Evolutionary conservation across 2,888 invertebrate species (phyloP).

Genomic region (Acrobasis repandana): DNA sequence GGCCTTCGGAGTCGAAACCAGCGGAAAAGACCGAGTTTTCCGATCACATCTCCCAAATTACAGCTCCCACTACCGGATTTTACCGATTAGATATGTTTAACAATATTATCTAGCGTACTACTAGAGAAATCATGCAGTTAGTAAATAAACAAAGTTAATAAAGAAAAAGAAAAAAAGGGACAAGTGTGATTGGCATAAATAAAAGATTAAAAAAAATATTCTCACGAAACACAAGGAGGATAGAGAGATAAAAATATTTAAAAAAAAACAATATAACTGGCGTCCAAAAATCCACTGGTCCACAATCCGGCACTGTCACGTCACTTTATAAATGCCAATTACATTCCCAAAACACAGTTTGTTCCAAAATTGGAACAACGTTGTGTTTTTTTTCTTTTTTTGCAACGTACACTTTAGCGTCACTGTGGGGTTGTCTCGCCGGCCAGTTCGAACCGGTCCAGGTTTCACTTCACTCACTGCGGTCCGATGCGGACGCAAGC

Average conservation of each 20-base stretch:
- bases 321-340: conserved; percentile 81
- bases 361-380: conserved; percentile 47
- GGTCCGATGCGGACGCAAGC: conserved; percentile 64
- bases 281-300: conserved; percentile 69
- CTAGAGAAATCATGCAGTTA: conserved; percentile 59
- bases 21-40: conserved; percentile 53
- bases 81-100: conserved; percentile 16
- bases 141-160: conserved; percentile 41
- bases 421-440: conserved; percentile 50
- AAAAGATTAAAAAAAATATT: conserved; percentile 57
- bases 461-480: conserved; percentile 54
- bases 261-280: conserved; percentile 53
- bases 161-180: conserved; percentile 55
- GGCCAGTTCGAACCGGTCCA: conserved; percentile 37
- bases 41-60: conserved; percentile 39
- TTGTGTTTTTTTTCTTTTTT: conserved; percentile 43
- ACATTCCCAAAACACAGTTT: conserved; percentile 67
- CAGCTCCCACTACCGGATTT: conserved; percentile 28
- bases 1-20: conserved; percentile 74
- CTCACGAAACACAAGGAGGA: conserved; percentile 64
- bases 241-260: conserved; percentile 42
- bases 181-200: conserved; percentile 80
- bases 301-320: conserved; percentile 70
- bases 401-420: conserved; percentile 67
- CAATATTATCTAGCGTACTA: conserved; percentile 27